Percentiles rank a stretch among this genome's conserved stretches.
Evolutionary conservation across 2,113 vertebrate species (phyloP).

Genomic region (Centrocercus urophasianus): DNA sequence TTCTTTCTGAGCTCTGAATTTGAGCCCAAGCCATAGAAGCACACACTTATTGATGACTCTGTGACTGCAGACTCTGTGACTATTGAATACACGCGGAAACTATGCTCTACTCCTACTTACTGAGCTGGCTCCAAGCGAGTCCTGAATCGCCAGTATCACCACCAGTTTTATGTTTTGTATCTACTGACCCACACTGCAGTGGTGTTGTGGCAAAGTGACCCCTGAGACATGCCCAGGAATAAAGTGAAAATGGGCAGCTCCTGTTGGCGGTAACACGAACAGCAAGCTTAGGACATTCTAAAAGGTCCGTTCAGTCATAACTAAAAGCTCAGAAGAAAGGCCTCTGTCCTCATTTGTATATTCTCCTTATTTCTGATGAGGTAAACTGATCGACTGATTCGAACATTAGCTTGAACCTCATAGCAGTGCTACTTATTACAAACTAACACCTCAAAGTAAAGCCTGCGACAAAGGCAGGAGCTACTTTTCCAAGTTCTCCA

Average conservation of each 20-base stretch:
- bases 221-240: fast-evolving
- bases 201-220: fast-evolving
- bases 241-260: neutral
- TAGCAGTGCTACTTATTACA: neutral
- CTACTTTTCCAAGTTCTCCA: neutral
- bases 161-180: fast-evolving
- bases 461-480: neutral
- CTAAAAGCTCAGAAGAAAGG: neutral
- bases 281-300: neutral
- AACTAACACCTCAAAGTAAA: neutral
- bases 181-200: fast-evolving
- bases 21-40: neutral
- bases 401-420: neutral
- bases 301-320: neutral
- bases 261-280: neutral
- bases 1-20: neutral
- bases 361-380: neutral
- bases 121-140: neutral
- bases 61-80: too few species aligned
- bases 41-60: fast-evolving
- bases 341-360: neutral
- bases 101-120: neutral
- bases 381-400: neutral
- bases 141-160: neutral
- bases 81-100: fast-evolving